Base-by-base conservation (phyloP, 1,140 invertebrate species). In the Aethina tumida region DNA sequence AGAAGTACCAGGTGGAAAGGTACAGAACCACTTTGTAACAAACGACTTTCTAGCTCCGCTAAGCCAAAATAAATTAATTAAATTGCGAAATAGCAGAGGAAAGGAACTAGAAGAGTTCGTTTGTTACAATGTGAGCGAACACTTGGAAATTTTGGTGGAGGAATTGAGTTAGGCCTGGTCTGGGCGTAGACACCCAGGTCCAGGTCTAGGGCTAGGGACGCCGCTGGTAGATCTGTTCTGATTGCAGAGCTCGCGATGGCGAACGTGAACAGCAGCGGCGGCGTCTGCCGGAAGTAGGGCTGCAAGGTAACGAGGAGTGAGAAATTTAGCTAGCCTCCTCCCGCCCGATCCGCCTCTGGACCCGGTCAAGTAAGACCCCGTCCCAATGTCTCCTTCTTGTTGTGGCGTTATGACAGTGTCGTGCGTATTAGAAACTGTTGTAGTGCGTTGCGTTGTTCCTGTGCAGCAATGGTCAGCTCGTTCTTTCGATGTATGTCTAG, bases 231-330 rank as follows among this genome's bases (percentile, higher is more conserved):
- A 69, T 70, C 64, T 71, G 62, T 73, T 73, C 67, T 71, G 63
- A 70, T 73, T 73, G 53, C 70, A 71, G 71, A 73, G 67, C 68
- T 66, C 66, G 68, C 70, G 66, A 73, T 60, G 59, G 47, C 54
- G 69, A 66, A 66, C 64, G 62, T 63, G 63, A 41, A 34, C 41
- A 67, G 68, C 65, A 65, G 65, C 66, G 64, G 68, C 66, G 68
- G 65, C 68, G 62, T 66, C 67, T 68, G 67, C 68, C 71, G 69
- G 70, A 73, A 73, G 70, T 73, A 71, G 70, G 70, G 68, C 63
- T 68, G 68, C 63, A 70, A 70, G 68, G 69, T 69, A 71, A 70
- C 68, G 67, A 69, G 69, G 67, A 70, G 68, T 69, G 68, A 70
- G 67, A n/a, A n/a, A 69, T 65, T 68, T 67, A 70, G 66, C 65